A percentile compares a stretch with the other conserved stretches of the same genome.
Conservation (phyloP, 2,113 vertebrate species). For the Alethe castanea region DNA sequence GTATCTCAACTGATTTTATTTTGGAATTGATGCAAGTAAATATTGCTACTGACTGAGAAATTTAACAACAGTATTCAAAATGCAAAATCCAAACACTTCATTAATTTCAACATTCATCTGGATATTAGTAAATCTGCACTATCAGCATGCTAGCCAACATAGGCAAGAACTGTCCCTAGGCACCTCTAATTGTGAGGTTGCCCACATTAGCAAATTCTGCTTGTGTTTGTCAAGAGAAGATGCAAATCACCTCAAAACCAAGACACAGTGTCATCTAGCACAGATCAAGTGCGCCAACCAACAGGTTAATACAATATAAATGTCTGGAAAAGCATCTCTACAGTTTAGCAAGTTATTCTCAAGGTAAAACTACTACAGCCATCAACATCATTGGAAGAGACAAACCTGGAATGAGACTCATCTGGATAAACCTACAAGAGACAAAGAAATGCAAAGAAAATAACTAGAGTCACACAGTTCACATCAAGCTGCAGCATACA, state of each 20-base stretch:
- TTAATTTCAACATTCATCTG: not conserved
- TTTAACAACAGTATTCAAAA: not conserved
- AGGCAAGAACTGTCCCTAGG: not conserved
- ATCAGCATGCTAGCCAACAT: not conserved
- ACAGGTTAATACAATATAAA: not conserved
- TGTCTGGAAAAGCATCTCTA: not conserved
- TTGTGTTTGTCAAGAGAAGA: not conserved
- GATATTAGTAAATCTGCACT: not conserved
- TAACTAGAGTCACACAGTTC: not conserved
- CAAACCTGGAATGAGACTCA: not conserved
- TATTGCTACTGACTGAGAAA: not conserved
- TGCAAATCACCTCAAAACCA: not conserved
- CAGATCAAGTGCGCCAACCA: not conserved
- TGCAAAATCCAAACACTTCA: not conserved
- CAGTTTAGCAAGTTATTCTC: not conserved
- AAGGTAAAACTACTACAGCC: not conserved
- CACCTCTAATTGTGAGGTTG: not conserved
- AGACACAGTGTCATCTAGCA: not conserved
- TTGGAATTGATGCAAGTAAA: not conserved
- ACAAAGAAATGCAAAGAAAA: not conserved
- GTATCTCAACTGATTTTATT: not conserved
- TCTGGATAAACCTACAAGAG: not conserved
- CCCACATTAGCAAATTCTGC: not conserved
- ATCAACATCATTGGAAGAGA: not conserved
- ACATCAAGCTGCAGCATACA: not conserved